Evolutionary conservation across 2,113 vertebrate species (phyloP), one percentile per base, ranked within the genome.

Genomic region (Nycticebus coucang): DNA sequence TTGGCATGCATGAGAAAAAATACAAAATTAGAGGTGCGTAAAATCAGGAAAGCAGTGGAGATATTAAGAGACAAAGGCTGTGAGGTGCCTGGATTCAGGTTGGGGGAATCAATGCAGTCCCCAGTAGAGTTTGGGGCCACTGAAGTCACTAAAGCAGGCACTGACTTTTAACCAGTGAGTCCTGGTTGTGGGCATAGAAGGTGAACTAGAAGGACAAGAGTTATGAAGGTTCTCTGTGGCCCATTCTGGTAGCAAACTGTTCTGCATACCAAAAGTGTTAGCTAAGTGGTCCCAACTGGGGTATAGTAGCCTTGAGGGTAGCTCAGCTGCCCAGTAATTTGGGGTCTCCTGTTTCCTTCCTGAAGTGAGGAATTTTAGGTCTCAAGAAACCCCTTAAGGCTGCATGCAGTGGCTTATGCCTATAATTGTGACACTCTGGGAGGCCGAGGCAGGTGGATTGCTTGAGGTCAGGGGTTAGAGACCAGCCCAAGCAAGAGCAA

Each of bases 211-310:
- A 26, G 57, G 15, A 75, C 15, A 22, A 69, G 68, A 75, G 55
- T 78, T 72, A 14, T 7, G 50, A 82, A 86, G 41, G 21, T 74
- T 92, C 79, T 82, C 50, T 33, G 5, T 26, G 33, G 19, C 10
- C 71, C 74, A 22, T 81, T 93, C 21, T 79, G 69, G 57, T 41
- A 74, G 15, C 5, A 28, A 62, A 28, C 19, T 78, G n/a, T 66
- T 83, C 57, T 82, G 57, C 81, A 91, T 89, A 80, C 83, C 92
- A 81, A 87, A 84, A 84, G 28, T 35, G 26, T 69, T 87, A 79
- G n/a, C 10, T 91, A 81, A 87, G 35, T 68, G 88, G 64, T 91
- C 69, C 55, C 41, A 53, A 8, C 18, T 45, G 55, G 59, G 77
- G 33, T 45, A 33, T 15, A 15, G 59, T 59, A 75, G 68, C 53